A percentile compares a stretch with the other conserved stretches of the same genome.
Evolutionary conservation across 1,140 invertebrate species (phyloP).

Genomic region (Scaptomyza hsui): DNA sequence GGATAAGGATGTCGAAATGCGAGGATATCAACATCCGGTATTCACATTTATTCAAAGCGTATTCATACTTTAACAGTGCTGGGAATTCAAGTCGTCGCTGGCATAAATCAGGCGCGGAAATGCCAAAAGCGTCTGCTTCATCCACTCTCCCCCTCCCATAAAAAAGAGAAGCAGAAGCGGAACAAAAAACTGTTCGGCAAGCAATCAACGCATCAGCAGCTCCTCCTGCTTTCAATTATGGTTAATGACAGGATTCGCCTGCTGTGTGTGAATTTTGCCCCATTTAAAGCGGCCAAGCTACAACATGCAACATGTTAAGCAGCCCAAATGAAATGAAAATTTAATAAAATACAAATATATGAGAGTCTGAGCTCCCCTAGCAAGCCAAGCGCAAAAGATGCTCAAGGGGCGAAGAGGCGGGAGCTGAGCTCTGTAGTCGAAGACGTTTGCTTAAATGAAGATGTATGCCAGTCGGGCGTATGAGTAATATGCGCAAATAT

Average conservation of each 20-base stretch:
- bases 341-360: constrained; percentile 77
- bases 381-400: constrained; percentile 7
- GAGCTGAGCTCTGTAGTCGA: too few relatives aligned
- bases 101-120: constrained; percentile 41
- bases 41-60: constrained; percentile 33
- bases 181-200: constrained; percentile 53
- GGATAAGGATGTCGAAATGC: constrained; percentile 5
- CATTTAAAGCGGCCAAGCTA: constrained; percentile 25
- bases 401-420: neutral
- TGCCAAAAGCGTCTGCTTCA: constrained; percentile 45
- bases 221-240: constrained; percentile 63
- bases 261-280: neutral
- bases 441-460: constrained; percentile 78
- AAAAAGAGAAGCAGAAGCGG: too few relatives aligned
- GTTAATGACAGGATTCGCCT: constrained; percentile 59
- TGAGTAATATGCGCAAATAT: constrained; percentile 82
- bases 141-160: too few relatives aligned
- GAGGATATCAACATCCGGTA: constrained; percentile 28
- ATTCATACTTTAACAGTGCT: constrained; percentile 48
- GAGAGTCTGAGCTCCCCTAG: constrained; percentile 37
- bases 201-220: constrained; percentile 62
- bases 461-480: constrained; percentile 78
- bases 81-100: constrained; percentile 30
- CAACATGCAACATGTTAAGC: constrained; percentile 74
- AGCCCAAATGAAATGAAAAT: constrained; percentile 79